Conservation (phyloP, 2,113 vertebrate species). For the western clawed frog (Xenopus tropicalis) region DNA sequence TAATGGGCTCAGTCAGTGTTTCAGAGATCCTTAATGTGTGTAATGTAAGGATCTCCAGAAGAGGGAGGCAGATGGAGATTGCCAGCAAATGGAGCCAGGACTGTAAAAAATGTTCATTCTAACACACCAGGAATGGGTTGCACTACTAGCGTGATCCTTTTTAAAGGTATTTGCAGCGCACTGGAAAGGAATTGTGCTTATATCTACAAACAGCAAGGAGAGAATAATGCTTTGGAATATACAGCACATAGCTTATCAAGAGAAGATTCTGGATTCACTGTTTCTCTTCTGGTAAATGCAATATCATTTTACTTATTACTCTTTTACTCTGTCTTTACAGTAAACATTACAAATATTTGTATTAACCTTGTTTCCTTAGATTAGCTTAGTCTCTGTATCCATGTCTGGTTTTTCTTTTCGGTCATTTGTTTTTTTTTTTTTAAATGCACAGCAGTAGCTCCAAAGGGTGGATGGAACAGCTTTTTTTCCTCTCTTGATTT, state of each 20-base stretch:
- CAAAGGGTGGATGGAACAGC: no score
- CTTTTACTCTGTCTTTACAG: neutral
- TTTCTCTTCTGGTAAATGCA: constrained; percentile 74
- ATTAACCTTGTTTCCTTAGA: neutral
- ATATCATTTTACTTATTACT: constrained; percentile 30
- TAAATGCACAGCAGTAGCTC: neutral
- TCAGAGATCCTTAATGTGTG: constrained; percentile 5
- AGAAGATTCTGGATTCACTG: constrained; percentile 80
- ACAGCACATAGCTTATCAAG: constrained; percentile 72
- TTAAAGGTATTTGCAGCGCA: constrained; percentile 86
- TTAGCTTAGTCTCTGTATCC: neutral
- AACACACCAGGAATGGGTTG: constrained; percentile 84
- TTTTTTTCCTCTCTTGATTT: no score
- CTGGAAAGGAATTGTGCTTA: constrained; percentile 93
- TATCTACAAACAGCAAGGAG: constrained; percentile 82
- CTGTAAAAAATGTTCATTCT: constrained; percentile 68
- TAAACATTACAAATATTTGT: neutral
- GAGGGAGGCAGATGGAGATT: constrained; percentile 54
- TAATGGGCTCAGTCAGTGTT: neutral
- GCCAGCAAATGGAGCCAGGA: constrained; percentile 56
- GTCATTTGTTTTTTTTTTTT: neutral
- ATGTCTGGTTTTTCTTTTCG: neutral
- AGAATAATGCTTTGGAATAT: constrained; percentile 76
- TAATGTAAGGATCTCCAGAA: constrained; percentile 52
- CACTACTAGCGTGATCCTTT: constrained; percentile 86